Evolutionary conservation across 2,888 invertebrate species (phyloP).

Genomic region (Nomada flava): DNA sequence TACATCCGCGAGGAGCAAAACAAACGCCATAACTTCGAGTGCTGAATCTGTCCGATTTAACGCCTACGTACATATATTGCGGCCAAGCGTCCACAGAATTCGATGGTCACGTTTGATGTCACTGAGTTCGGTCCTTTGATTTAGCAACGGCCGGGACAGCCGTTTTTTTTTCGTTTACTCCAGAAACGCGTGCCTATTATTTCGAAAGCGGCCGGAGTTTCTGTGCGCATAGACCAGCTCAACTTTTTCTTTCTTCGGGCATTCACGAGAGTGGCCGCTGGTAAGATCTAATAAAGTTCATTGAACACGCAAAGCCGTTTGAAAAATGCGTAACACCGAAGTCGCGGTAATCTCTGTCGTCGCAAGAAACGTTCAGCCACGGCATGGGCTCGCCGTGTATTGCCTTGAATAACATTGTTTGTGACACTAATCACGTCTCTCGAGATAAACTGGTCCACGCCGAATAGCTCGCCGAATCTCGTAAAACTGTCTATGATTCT

Average conservation of each 20-base stretch:
- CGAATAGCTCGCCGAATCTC: slow-evolving; percentile 26
- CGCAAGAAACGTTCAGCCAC: slow-evolving; percentile 29
- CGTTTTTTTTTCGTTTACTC: slow-evolving; percentile 50
- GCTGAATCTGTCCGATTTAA: slow-evolving; percentile 10
- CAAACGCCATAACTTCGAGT: neutral
- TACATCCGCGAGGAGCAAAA: slow-evolving; percentile 23
- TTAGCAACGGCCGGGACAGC: slow-evolving; percentile 37
- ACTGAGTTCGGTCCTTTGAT: slow-evolving; percentile 45
- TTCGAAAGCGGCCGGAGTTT: slow-evolving; percentile 53
- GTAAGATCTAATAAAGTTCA: slow-evolving; percentile 37
- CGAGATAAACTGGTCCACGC: neutral
- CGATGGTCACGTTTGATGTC: slow-evolving; percentile 48
- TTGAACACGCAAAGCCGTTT: slow-evolving; percentile 12
- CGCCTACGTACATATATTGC: slow-evolving; percentile 13
- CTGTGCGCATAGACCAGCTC: slow-evolving; percentile 23
- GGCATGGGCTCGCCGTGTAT: slow-evolving; percentile 13
- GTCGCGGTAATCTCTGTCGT: neutral
- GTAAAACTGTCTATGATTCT: slow-evolving; percentile 42
- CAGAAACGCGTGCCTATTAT: slow-evolving; percentile 48
- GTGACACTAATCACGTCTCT: slow-evolving; percentile 17
- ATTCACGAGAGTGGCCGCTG: slow-evolving; percentile 2
- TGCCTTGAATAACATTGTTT: slow-evolving; percentile 24
- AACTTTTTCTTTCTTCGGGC: slow-evolving; percentile 48
- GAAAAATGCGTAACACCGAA: slow-evolving; percentile 2
- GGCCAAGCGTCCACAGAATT: slow-evolving; percentile 14